Evolutionary conservation across 2,888 invertebrate species (phyloP), one percentile per base, ranked within the genome.

Genomic region (Halictus ligatus): DNA sequence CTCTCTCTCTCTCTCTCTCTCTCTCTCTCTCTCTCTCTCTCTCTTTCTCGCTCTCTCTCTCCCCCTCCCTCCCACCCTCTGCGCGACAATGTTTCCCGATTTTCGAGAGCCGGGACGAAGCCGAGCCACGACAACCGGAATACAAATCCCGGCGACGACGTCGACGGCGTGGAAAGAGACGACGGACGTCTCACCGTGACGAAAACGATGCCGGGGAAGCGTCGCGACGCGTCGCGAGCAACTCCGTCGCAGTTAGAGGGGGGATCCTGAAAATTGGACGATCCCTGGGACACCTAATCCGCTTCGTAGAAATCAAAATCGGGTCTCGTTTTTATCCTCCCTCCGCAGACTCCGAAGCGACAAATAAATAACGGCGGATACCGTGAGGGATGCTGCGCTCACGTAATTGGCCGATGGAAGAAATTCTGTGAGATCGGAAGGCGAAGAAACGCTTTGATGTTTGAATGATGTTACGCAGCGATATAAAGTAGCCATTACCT

Each of bases 201-300:
- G 73, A 81, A 73, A 78, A 69, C 71, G 75, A 75, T 43, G 58
- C 54, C 43, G 48, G 54, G 18, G 43, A 75, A 77, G 71, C 78
- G 78, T 46, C 60, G 21, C 78, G 78, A 35, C 60, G 21, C 50
- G 21, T 50, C 54, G 54, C 75, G 67, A 18, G 71, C 40, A 54
- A 54, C 21, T 35, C 35, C 64, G 64, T 64, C 64, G 46, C 13
- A 46, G n/a, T 54, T 50, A 46, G n/a, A 43, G 35, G 25, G 78
- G 40, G 13, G 13, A 43, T 82, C 69, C 75, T 69, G 82, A 71
- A 78, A 78, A 82, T 82, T 67, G 78, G 74, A 82, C 50, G 78
- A 82, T 69, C 75, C 35, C 81, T 64, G 64, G 75, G 64, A 76
- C 83, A 78, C 83, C 78, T 86, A 89, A 89, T 86, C 89, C 82